A percentile compares a stretch with the other conserved stretches of the same genome.
These are phyloP conservation scores for Xerus inauris DNA, from an alignment of 2,113 vertebrate species.

Conservation along the genomic window DNA sequence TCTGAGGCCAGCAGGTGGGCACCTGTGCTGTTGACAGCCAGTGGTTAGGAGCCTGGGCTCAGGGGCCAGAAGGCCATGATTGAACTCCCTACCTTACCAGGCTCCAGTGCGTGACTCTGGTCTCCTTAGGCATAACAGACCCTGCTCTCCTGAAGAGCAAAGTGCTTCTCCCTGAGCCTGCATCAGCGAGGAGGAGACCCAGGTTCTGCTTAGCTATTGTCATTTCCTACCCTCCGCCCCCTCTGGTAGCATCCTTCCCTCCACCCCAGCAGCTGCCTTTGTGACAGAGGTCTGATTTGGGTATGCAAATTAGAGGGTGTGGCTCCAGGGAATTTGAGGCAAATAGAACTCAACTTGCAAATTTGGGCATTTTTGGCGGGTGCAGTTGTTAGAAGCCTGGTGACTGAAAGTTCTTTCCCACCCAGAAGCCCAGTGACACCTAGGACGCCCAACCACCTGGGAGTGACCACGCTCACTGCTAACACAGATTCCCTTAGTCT, in stretches of 20 bases:
- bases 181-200: too few species aligned
- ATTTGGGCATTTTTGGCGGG: slow-evolving; percentile 64
- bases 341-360: slow-evolving; percentile 74
- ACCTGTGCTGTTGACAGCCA: neutral
- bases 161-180: accelerated
- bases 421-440: neutral
- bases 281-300: slow-evolving; percentile 57
- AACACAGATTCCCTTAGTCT: neutral
- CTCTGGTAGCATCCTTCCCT: neutral
- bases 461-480: neutral
- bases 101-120: neutral
- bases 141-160: neutral
- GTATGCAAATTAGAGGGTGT: slow-evolving; percentile 49
- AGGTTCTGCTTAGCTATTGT: neutral
- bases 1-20: neutral
- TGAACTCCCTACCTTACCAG: neutral
- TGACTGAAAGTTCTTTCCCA: neutral
- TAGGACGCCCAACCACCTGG: neutral
- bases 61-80: neutral
- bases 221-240: neutral
- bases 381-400: neutral
- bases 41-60: neutral
- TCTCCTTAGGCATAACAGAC: neutral
- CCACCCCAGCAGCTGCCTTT: neutral
- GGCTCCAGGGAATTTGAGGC: slow-evolving; percentile 31